Percentiles rank a stretch among this genome's conserved stretches.
Evolutionary conservation across 2,113 vertebrate genomes (phyloP).

Genomic region (Craseonycteris thonglongyai): DNA sequence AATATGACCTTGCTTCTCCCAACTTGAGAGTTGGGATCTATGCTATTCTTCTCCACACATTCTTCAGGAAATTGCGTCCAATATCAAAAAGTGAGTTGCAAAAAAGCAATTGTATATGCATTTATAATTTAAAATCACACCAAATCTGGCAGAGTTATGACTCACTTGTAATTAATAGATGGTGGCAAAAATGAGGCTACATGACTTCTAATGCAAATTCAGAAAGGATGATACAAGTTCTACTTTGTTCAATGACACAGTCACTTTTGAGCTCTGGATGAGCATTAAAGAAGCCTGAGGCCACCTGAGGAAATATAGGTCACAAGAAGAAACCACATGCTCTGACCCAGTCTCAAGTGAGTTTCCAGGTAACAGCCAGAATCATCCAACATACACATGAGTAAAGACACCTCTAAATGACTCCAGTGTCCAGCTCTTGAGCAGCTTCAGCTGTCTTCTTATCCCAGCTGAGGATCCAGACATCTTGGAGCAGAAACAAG

Average conservation of each 20-base stretch:
- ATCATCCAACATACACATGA: neutral
- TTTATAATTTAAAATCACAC: neutral
- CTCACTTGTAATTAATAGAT: neutral
- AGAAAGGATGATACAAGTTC: neutral
- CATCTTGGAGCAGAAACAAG: neutral
- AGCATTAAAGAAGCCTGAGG: neutral
- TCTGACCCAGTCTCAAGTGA: neutral
- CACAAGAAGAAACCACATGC: neutral
- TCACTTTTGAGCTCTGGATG: neutral
- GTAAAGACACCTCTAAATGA: neutral
- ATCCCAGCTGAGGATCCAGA: neutral
- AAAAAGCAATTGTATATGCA: neutral
- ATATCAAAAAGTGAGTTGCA: neutral
- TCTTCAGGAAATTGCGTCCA: neutral
- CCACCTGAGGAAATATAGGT: neutral
- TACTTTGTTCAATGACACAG: neutral
- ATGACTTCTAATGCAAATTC: neutral
- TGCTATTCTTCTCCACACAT: neutral
- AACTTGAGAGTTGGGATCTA: neutral
- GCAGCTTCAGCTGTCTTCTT: neutral
- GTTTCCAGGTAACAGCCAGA: neutral
- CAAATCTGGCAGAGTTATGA: neutral
- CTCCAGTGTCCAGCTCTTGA: neutral
- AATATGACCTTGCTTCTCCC: neutral
- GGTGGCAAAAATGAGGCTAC: neutral